Conservation (phyloP, 2,113 vertebrate genomes). For the Egretta garzetta region DNA sequence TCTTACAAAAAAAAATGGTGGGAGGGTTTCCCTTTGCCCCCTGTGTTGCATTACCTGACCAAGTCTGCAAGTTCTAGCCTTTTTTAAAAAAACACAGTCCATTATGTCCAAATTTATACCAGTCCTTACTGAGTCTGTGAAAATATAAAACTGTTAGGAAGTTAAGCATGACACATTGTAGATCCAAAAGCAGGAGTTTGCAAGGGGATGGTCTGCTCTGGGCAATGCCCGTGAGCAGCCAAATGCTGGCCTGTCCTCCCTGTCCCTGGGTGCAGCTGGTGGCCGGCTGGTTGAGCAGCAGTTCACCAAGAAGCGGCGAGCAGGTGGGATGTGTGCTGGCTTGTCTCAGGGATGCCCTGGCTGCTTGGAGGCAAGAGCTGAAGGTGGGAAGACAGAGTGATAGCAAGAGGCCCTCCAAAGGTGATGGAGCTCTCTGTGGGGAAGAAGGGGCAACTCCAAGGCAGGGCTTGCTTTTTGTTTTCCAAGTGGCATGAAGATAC, state of each 20-base stretch:
- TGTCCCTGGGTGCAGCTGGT: not conserved
- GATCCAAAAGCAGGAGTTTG: not conserved
- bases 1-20: not conserved
- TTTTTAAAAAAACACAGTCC: not conserved
- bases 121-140: not conserved
- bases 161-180: not conserved
- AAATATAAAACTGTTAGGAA: not conserved
- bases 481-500: not conserved
- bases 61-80: not conserved
- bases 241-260: not conserved
- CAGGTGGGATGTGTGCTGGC: not conserved
- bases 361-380: not conserved
- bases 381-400: not conserved
- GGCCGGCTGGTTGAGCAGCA: not conserved
- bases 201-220: not conserved
- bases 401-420: not conserved
- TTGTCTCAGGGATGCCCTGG: not conserved
- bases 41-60: not conserved
- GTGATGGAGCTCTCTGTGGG: not conserved
- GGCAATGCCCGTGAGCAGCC: not conserved
- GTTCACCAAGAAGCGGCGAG: not conserved
- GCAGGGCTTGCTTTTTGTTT: not conserved
- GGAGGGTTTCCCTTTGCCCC: not conserved
- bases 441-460: not conserved
- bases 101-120: not conserved